Evolutionary conservation across 2,113 vertebrate genomes (phyloP).

Genomic region (Pelmatolapia mariae): DNA sequence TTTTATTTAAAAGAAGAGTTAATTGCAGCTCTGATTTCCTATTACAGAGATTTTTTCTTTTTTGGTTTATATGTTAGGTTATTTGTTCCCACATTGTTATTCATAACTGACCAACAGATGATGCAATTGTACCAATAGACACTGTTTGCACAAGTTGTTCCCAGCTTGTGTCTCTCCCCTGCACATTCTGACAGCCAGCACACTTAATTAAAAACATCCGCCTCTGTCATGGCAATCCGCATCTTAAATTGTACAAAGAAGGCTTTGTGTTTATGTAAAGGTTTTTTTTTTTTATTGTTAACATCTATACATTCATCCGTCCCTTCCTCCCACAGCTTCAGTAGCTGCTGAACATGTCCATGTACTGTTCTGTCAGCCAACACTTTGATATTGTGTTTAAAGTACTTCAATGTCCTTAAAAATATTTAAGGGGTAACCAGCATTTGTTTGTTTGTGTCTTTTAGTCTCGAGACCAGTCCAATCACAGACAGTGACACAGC

Average conservation of each 20-base stretch:
- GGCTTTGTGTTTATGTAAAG: background rate
- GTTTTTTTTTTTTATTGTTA: background rate
- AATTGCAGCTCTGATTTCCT: background rate
- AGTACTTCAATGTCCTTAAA: background rate
- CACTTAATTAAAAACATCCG: background rate
- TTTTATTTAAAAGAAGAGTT: background rate
- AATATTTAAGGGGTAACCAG: background rate
- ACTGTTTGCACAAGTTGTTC: background rate
- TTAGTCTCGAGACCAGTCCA: conserved; percentile 93
- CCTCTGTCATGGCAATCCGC: background rate
- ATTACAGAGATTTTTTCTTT: background rate
- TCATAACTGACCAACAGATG: background rate
- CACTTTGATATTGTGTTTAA: background rate
- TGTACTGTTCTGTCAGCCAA: background rate
- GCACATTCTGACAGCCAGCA: background rate
- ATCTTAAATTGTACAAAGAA: background rate
- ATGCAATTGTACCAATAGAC: background rate
- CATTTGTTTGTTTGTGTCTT: background rate
- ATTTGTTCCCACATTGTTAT: background rate
- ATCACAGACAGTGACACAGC: conserved; percentile 95
- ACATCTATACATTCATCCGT: background rate
- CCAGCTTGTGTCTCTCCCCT: background rate
- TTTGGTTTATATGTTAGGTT: background rate
- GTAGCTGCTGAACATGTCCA: background rate
- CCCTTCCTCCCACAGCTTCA: background rate